Conservation (phyloP, 1,140 invertebrate species). For the Dryas iulia region DNA sequence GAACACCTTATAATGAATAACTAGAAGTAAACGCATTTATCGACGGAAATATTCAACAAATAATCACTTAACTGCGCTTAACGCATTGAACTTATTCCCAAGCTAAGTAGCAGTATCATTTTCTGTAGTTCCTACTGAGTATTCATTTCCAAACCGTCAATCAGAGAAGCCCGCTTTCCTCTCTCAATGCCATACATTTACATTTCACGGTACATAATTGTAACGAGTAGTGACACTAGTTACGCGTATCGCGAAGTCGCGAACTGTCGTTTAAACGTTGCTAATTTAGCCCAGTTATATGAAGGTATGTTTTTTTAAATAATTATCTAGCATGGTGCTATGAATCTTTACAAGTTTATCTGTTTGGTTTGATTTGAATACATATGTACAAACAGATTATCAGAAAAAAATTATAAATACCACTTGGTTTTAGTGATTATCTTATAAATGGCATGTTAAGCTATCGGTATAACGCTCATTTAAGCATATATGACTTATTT, state of each 20-base stretch:
- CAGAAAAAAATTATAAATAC: too few relatives aligned
- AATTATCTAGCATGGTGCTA: background rate
- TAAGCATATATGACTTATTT: too few relatives aligned
- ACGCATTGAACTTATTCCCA: background rate
- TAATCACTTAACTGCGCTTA: background rate
- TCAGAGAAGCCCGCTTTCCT: constrained; percentile 18
- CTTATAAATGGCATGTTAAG: too few relatives aligned
- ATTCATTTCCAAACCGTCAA: constrained; percentile 7
- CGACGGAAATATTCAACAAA: background rate
- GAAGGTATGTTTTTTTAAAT: background rate
- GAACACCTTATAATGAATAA: too few relatives aligned
- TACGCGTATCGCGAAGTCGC: constrained; percentile 3
- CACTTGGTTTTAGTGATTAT: too few relatives aligned
- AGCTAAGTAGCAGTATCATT: background rate
- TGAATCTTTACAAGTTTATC: background rate
- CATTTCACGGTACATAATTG: constrained; percentile 16
- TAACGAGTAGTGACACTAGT: constrained; percentile 23
- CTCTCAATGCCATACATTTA: constrained; percentile 19
- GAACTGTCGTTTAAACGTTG: constrained; percentile 25
- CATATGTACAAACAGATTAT: too few relatives aligned
- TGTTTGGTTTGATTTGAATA: too few relatives aligned
- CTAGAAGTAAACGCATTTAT: too few relatives aligned
- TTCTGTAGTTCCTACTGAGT: background rate
- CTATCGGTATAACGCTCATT: too few relatives aligned
- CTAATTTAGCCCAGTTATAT: background rate